Conservation (phyloP, 2,888 invertebrate species). For the Chloroclysta siterata region DNA sequence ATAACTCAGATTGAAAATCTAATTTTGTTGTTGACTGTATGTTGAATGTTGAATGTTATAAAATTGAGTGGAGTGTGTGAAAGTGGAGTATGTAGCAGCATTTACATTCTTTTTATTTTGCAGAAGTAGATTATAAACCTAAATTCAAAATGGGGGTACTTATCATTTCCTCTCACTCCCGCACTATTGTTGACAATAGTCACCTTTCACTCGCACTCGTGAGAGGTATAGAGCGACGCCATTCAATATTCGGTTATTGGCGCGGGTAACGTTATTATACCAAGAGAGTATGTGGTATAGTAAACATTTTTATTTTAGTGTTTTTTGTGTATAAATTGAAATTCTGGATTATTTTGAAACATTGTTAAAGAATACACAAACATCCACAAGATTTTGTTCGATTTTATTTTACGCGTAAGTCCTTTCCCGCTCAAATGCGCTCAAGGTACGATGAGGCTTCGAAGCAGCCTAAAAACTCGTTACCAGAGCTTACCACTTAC, state of each 20-base stretch:
- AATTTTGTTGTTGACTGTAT: not conserved
- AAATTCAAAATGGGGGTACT: no score
- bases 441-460: no score
- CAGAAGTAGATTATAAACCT: not conserved
- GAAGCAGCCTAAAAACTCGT: no score
- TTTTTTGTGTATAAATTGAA: not conserved
- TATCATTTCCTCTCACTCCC: no score
- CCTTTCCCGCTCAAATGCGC: no score
- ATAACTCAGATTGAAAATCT: not conserved
- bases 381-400: not conserved
- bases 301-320: not conserved
- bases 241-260: no score
- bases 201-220: no score
- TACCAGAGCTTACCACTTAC: no score
- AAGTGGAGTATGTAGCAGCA: not conserved
- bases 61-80: not conserved
- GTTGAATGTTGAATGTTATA: not conserved
- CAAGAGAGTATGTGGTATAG: not conserved
- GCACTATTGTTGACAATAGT: no score
- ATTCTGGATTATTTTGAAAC: not conserved
- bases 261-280: no score
- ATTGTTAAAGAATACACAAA: conserved; percentile 7
- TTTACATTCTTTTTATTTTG: not conserved
- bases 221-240: no score
- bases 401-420: not conserved